phyloP scores from a whole-genome alignment of 2,888 invertebrate species.

The Flexamia atlantica region DNA sequence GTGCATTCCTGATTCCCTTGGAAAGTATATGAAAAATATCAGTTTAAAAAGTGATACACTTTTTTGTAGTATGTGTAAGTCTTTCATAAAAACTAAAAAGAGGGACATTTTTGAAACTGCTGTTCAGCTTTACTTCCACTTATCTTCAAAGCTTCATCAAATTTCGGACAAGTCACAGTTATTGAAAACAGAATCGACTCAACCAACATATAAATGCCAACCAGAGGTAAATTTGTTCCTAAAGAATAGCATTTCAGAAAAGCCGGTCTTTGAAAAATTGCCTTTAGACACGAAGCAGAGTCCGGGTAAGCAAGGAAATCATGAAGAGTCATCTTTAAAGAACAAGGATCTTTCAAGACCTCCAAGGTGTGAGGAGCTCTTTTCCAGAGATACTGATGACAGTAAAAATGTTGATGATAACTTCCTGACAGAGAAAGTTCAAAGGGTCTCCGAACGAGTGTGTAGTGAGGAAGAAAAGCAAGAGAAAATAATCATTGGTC shows the following conservation, averaged over 20 bases:
- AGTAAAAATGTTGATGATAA: no score
- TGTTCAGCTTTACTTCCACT: not conserved
- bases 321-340: no score
- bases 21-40: not conserved
- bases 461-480: no score
- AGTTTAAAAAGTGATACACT: not conserved
- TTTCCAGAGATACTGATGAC: no score
- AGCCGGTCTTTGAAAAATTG: not conserved
- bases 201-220: not conserved
- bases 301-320: no score
- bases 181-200: not conserved
- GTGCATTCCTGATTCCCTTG: not conserved
- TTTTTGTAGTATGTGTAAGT: not conserved
- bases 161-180: not conserved
- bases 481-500: no score
- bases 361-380: no score
- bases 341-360: no score
- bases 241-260: not conserved
- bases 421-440: no score
- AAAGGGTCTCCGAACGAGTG: no score
- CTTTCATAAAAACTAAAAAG: not conserved
- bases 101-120: not conserved
- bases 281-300: no score
- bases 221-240: not conserved
- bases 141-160: not conserved